Conservation (phyloP, 2,113 vertebrate genomes). For the Oryzias javanicus region DNA sequence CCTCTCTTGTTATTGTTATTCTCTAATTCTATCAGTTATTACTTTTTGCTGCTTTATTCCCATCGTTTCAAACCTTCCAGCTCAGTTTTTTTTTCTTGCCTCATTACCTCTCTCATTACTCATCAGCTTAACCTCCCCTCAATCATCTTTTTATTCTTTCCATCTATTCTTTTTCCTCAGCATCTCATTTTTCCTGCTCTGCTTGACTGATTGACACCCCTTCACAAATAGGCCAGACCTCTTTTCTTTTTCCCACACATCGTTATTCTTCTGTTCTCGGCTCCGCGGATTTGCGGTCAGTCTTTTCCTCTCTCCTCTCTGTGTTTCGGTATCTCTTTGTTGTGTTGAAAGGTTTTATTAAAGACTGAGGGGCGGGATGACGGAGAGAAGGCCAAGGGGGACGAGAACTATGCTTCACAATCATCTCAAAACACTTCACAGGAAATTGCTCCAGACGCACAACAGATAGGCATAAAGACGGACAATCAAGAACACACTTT, state of each 20-base stretch:
- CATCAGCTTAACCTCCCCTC: too few species aligned
- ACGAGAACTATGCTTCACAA: constrained; percentile 36
- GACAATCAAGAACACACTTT: constrained; percentile 11
- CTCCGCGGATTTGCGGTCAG: not conserved
- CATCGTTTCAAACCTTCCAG: not conserved
- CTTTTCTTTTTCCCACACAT: constrained; percentile 1
- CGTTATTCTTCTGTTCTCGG: constrained; percentile 6
- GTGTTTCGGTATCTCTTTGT: not conserved
- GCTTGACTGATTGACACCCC: constrained; percentile 1
- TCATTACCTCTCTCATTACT: not conserved
- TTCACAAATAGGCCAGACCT: not conserved
- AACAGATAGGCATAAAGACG: constrained; percentile 15
- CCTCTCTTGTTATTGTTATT: not conserved
- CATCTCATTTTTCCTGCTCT: not conserved
- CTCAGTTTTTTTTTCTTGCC: not conserved
- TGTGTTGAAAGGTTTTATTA: constrained; percentile 42
- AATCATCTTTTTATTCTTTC: not conserved
- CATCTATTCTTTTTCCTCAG: not conserved
- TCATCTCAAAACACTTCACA: constrained; percentile 52
- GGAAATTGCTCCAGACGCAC: constrained; percentile 50
- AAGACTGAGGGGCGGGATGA: constrained; percentile 17
- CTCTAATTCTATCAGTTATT: not conserved
- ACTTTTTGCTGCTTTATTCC: not conserved
- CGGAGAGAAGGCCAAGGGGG: constrained; percentile 5
- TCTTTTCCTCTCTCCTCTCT: not conserved